Conservation (phyloP, 2,797 vertebrate species). For the Adelosebastes latens region DNA sequence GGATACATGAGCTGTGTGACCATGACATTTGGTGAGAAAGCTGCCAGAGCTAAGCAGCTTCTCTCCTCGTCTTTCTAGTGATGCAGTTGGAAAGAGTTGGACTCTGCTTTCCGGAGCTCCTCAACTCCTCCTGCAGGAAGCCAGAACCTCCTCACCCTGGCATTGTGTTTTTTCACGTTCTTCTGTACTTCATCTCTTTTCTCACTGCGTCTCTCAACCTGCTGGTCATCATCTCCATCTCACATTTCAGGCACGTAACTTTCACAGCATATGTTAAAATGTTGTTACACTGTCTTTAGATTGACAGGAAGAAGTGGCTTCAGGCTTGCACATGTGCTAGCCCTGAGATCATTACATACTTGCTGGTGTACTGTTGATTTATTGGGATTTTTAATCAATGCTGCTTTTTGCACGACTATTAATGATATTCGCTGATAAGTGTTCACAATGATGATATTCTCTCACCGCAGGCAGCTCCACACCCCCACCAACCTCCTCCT, state of each 20-base stretch:
- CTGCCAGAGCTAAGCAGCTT: background rate
- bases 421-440: background rate
- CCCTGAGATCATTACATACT: background rate
- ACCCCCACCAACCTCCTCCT: slow-evolving; percentile 31
- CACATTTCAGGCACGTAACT: slow-evolving; percentile 25
- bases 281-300: background rate
- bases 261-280: background rate
- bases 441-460: background rate
- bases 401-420: background rate
- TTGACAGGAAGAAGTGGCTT: background rate
- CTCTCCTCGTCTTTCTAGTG: background rate
- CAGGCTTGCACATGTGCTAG: too few species aligned
- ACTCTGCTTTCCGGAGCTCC: slow-evolving; percentile 33
- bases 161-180: background rate
- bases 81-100: background rate
- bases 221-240: slow-evolving; percentile 24
- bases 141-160: background rate
- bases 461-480: slow-evolving; percentile 20
- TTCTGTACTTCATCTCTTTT: slow-evolving; percentile 31
- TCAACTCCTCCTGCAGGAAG: slow-evolving; percentile 43
- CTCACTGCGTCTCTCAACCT: slow-evolving; percentile 60
- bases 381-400: too few species aligned
- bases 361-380: too few species aligned
- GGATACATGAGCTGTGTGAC: background rate
- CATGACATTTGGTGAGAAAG: background rate